Percentiles rank a stretch among this genome's conserved stretches.
These are phyloP conservation scores for Phoxinus phoxinus DNA, from an alignment of 2,113 vertebrate genomes.

Conservation along the genomic window DNA sequence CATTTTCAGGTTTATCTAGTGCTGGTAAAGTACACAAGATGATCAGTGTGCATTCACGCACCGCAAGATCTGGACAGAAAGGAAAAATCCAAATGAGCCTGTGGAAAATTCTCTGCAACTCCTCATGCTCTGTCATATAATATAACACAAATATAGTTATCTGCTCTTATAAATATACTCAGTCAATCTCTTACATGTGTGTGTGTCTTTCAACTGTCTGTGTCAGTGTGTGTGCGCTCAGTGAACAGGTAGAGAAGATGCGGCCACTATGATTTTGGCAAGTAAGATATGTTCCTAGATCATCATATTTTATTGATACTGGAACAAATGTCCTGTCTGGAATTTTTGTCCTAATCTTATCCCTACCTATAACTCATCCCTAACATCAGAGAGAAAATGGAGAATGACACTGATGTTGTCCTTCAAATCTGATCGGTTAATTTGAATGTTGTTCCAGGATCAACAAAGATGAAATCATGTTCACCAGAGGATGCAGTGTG, in stretches of 20 bases:
- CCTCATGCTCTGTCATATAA: background rate
- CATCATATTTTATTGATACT: too few relatives aligned
- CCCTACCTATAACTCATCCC: too few relatives aligned
- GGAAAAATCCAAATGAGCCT: background rate
- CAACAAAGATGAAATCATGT: too few relatives aligned
- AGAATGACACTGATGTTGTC: too few relatives aligned
- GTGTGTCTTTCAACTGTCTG: background rate
- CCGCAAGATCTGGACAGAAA: background rate
- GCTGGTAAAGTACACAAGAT: background rate
- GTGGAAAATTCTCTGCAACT: background rate
- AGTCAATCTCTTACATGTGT: background rate
- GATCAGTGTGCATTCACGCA: background rate
- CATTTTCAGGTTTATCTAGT: background rate
- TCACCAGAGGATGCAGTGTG: background rate
- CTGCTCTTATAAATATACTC: background rate
- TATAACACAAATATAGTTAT: background rate
- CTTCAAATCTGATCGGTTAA: too few relatives aligned
- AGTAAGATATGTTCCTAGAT: too few relatives aligned
- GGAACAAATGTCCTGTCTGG: too few relatives aligned
- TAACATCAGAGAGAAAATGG: too few relatives aligned
- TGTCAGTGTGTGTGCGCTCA: background rate
- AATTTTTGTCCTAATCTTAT: too few relatives aligned
- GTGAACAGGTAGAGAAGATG: background rate
- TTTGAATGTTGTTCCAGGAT: too few relatives aligned
- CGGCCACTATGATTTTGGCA: too few relatives aligned